A percentile compares a stretch with the other conserved stretches of the same genome.
Conservation (phyloP, 2,797 vertebrate species). For the Cirrhinus molitorella region DNA sequence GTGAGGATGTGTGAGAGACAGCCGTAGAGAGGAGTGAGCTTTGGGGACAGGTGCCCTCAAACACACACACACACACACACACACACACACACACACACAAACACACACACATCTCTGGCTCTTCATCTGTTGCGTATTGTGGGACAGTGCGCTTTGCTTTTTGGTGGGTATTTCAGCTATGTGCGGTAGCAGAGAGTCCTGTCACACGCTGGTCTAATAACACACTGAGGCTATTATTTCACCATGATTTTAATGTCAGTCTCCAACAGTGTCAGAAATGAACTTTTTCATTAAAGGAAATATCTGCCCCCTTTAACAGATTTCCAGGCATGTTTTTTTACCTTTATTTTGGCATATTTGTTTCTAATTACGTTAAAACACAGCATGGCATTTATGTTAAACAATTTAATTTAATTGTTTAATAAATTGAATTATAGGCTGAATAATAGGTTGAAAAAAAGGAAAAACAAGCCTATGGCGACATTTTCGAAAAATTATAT, state of each 20-base stretch:
- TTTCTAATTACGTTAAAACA: constrained; percentile 1
- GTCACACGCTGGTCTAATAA: constrained; percentile 42
- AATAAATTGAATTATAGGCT: neutral
- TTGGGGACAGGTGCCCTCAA: constrained; percentile 62
- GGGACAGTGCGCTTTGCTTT: constrained; percentile 37
- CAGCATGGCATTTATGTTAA: neutral
- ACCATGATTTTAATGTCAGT: constrained; percentile 52
- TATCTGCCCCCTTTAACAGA: neutral
- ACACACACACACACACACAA: too few species aligned
- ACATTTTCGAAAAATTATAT: neutral
- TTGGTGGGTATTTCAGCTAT: constrained; percentile 53
- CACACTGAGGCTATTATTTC: constrained; percentile 45
- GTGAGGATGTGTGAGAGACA: constrained; percentile 73
- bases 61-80: constrained; percentile 51
- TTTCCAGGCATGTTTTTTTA: neutral
- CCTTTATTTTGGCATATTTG: neutral
- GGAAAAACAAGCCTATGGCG: neutral
- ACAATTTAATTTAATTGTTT: neutral
- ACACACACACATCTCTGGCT: constrained; percentile 43
- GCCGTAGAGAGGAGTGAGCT: constrained; percentile 78
- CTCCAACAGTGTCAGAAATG: constrained; percentile 17
- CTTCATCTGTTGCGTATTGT: constrained; percentile 42
- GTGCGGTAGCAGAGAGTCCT: constrained; percentile 49
- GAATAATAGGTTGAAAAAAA: too few species aligned
- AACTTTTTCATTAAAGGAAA: constrained; percentile 14